A percentile compares a stretch with the other conserved stretches of the same genome.
phyloP scores from a whole-genome alignment of 1,140 invertebrate genomes.

The Campoletis sonorensis region DNA sequence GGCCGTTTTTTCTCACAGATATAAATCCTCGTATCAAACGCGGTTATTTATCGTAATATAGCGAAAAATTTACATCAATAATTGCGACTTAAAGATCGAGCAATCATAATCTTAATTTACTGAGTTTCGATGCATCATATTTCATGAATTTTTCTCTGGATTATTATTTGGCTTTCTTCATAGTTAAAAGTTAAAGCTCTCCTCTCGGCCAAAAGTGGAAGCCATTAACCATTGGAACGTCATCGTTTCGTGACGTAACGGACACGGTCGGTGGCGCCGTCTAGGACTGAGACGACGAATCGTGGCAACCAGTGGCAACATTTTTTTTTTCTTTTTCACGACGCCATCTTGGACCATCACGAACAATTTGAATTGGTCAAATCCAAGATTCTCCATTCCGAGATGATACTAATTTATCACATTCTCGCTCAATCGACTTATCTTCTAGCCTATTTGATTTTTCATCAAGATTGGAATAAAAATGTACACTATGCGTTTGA shows the following conservation, averaged over 20 bases:
- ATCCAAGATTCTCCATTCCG: not conserved
- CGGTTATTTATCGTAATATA: conserved; percentile 56
- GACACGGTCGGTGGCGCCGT: conserved; percentile 56
- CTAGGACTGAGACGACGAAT: not conserved
- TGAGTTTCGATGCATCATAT: conserved; percentile 69
- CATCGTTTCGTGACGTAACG: conserved; percentile 65
- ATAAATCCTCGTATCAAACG: conserved; percentile 44
- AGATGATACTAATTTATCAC: not conserved
- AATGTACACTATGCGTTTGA: no score
- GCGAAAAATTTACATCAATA: conserved; percentile 61
- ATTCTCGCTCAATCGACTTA: no score
- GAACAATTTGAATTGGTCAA: not conserved
- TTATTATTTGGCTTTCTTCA: conserved; percentile 68
- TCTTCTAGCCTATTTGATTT: no score
- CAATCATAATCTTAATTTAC: conserved; percentile 67
- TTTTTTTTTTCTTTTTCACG: not conserved
- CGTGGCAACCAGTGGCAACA: not conserved
- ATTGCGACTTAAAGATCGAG: conserved; percentile 57
- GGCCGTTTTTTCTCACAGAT: conserved; percentile 36
- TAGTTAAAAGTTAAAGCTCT: conserved; percentile 53
- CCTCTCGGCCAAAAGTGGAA: conserved; percentile 61
- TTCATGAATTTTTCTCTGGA: conserved; percentile 69
- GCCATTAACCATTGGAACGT: conserved; percentile 70
- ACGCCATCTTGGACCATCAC: not conserved
- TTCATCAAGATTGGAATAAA: no score